Conservation (phyloP, 2,113 vertebrate genomes). For the Aramus guarauna region DNA sequence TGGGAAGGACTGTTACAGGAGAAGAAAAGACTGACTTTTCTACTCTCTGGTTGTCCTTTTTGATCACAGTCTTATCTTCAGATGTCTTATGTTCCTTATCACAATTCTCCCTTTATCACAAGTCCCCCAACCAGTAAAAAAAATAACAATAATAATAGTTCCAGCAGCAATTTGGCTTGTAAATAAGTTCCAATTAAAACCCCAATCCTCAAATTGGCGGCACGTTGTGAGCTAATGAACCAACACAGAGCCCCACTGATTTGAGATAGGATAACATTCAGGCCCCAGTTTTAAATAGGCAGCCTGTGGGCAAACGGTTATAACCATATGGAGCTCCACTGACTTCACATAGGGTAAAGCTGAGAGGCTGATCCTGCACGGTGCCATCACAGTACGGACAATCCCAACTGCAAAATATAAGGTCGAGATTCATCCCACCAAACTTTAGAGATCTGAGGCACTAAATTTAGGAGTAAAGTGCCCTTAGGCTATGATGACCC, state of each 20-base stretch:
- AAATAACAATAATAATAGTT: background rate
- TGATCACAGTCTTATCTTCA: background rate
- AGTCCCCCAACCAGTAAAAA: background rate
- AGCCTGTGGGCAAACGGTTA: slow-evolving; percentile 41
- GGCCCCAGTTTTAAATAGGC: slow-evolving; percentile 7
- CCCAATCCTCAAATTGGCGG: slow-evolving; percentile 20
- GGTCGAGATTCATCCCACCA: background rate
- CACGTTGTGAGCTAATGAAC: slow-evolving; percentile 46
- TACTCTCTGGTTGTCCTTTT: background rate
- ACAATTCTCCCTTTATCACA: background rate
- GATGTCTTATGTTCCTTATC: background rate
- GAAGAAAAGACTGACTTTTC: background rate
- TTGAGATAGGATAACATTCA: slow-evolving; percentile 1
- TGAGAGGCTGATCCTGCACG: background rate
- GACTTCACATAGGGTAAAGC: background rate
- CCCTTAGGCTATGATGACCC: background rate
- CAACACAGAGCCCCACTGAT: slow-evolving; percentile 40
- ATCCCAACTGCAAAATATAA: background rate
- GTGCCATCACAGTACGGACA: background rate
- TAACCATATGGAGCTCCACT: slow-evolving; percentile 34
- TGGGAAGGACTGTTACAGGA: background rate
- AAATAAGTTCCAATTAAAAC: slow-evolving; percentile 53
- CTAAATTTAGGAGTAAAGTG: background rate
- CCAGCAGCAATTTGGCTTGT: slow-evolving; percentile 13
- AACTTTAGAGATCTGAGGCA: background rate